These are phyloP conservation scores for Calameuta idolon DNA, from an alignment of 2,888 invertebrate species.

Conservation along the genomic window DNA sequence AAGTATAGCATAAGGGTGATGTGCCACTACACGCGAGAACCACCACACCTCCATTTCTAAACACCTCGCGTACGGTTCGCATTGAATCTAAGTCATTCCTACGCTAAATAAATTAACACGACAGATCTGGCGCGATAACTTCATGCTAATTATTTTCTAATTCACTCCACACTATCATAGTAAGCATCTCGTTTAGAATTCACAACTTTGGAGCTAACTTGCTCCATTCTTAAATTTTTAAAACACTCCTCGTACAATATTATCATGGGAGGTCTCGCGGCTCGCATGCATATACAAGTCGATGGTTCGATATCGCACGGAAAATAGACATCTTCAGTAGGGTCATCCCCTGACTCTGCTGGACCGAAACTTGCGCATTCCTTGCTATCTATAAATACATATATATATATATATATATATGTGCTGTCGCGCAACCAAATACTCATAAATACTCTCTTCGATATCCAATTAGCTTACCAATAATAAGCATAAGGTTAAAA, in stretches of 20 bases:
- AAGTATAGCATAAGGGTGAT: constrained; percentile 77
- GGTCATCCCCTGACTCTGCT: neutral
- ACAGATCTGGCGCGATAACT: neutral
- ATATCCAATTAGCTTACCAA: neutral
- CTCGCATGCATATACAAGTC: neutral
- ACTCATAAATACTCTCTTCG: neutral
- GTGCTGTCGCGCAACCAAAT: neutral
- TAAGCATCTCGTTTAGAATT: neutral
- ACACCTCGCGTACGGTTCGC: neutral
- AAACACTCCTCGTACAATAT: neutral
- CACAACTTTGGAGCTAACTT: neutral
- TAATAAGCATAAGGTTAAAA: neutral
- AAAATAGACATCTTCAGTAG: neutral
- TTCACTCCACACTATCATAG: neutral
- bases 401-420: neutral
- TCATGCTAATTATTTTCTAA: neutral
- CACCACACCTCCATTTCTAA: constrained; percentile 60
- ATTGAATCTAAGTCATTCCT: neutral
- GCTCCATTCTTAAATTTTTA: neutral
- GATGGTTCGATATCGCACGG: neutral
- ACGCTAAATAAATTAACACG: neutral
- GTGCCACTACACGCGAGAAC: constrained; percentile 77
- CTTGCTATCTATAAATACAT: neutral
- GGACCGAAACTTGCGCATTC: neutral
- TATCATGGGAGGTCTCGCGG: neutral